Evolutionary conservation across 2,888 invertebrate genomes (phyloP).

Genomic region (Julus scanicus): DNA sequence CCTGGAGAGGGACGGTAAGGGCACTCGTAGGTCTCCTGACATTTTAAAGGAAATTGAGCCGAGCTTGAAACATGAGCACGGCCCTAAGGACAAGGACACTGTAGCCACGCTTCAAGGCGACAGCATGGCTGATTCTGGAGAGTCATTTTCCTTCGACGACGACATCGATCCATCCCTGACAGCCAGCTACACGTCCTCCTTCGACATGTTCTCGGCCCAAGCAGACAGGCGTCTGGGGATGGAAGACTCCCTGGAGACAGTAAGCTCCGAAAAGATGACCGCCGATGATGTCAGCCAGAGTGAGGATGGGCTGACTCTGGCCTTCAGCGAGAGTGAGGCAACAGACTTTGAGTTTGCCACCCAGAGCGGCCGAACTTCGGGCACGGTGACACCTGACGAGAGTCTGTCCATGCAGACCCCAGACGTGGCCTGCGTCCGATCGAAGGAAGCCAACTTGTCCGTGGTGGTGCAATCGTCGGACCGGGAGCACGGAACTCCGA

Average conservation of each 20-base stretch:
- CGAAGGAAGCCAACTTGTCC: slow-evolving; percentile 42
- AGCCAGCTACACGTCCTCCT: background rate
- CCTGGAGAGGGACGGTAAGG: background rate
- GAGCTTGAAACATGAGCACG: background rate
- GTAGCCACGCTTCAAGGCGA: background rate
- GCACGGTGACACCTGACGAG: background rate
- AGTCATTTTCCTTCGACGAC: slow-evolving; percentile 30
- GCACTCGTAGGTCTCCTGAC: background rate
- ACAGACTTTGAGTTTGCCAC: background rate
- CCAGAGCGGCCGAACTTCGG: slow-evolving; percentile 3
- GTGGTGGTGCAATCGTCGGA: background rate
- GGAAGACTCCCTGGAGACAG: slow-evolving; percentile 11
- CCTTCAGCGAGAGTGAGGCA: slow-evolving; percentile 25
- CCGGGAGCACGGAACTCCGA: background rate
- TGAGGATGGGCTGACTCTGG: slow-evolving; percentile 6
- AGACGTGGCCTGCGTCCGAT: slow-evolving; percentile 29
- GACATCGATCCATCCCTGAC: background rate
- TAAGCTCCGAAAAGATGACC: slow-evolving; percentile 5
- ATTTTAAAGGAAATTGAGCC: background rate
- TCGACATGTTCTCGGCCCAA: background rate
- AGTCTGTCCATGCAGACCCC: background rate
- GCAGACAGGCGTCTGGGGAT: background rate
- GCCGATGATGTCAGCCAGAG: background rate
- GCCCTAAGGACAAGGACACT: background rate
- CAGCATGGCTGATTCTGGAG: slow-evolving; percentile 31